Conservation (phyloP, 30 jellyfish, hydroid and myxozoan species). For the Catostylus mosaicus region DNA sequence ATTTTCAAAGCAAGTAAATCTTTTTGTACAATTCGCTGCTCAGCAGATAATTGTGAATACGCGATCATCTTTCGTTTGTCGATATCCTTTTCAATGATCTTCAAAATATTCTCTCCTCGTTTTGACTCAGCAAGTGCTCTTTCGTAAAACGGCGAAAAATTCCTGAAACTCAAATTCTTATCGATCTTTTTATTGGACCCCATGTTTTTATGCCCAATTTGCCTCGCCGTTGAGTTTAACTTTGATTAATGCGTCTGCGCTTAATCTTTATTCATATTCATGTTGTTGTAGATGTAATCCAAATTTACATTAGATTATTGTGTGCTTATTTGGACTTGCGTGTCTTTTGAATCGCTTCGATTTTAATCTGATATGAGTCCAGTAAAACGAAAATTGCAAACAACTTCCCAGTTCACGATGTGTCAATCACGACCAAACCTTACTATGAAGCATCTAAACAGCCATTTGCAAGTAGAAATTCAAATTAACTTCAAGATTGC, state of each 20-base stretch:
- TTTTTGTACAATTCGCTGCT: conserved; percentile 60
- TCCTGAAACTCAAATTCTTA: conserved; percentile 23
- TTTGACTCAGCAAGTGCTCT: conserved; percentile 64
- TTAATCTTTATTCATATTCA: background rate
- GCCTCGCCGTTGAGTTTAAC: background rate
- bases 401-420: background rate
- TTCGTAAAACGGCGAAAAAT: conserved; percentile 66
- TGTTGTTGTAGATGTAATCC: background rate
- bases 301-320: background rate
- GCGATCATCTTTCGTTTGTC: conserved; percentile 53
- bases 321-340: background rate
- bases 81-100: conserved; percentile 39
- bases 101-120: conserved; percentile 55
- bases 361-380: background rate
- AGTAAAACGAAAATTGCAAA: conserved; percentile 2
- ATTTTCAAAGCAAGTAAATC: conserved; percentile 38
- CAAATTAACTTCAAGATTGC: too few species aligned
- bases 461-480: too few species aligned
- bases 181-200: conserved; percentile 13
- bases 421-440: too few species aligned
- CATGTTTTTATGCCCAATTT: background rate
- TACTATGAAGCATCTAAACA: too few species aligned
- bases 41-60: conserved; percentile 47
- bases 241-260: background rate
- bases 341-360: background rate